Percentiles rank a stretch among this genome's conserved stretches.
Conservation (phyloP, 2,888 invertebrate species). For the Emesis furor region DNA sequence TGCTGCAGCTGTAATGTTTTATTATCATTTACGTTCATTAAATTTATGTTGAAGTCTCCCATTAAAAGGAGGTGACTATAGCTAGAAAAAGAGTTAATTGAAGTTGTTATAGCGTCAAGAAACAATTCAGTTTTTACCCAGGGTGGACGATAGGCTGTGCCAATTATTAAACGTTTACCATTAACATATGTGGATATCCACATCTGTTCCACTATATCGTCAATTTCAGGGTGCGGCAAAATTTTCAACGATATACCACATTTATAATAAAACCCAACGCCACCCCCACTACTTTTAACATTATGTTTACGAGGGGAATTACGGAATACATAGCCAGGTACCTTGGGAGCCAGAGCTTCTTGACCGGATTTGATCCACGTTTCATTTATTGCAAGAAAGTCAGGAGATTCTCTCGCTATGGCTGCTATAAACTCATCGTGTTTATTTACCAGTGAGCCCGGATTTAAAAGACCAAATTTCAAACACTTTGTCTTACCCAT, state of each 20-base stretch:
- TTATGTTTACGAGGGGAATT: not conserved
- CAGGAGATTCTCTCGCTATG: not conserved
- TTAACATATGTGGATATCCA: not conserved
- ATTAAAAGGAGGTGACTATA: not conserved
- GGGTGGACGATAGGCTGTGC: not conserved
- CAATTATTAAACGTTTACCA: not conserved
- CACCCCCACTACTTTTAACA: not conserved
- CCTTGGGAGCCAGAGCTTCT: not conserved
- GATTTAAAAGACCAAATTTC: conserved; percentile 4
- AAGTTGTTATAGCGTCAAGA: not conserved
- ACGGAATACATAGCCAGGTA: conserved; percentile 5
- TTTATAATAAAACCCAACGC: conserved; percentile 14
- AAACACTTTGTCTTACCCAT: not conserved
- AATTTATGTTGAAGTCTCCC: not conserved
- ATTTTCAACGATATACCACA: not conserved
- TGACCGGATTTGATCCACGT: not conserved
- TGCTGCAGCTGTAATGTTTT: not conserved
- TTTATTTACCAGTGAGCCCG: not conserved
- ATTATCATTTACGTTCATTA: not conserved
- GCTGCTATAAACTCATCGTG: not conserved
- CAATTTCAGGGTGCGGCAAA: not conserved
- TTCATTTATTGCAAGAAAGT: not conserved
- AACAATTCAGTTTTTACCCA: not conserved
- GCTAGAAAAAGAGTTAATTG: not conserved
- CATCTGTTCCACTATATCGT: not conserved